Evolutionary conservation across 2,113 vertebrate genomes (phyloP).

Genomic region (Triplophysa dalaica): DNA sequence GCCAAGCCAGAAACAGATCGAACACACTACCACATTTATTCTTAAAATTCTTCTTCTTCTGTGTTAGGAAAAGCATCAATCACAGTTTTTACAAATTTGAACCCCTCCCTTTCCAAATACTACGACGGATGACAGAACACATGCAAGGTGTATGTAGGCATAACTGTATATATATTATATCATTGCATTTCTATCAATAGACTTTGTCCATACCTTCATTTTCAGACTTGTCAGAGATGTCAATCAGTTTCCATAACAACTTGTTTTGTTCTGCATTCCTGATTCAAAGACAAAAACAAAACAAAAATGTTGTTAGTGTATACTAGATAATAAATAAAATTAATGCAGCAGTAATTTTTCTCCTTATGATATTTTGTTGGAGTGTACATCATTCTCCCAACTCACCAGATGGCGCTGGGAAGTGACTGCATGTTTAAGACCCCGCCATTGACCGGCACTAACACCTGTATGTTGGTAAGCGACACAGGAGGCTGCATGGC

Average conservation of each 20-base stretch:
- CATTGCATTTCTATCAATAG: too few species aligned
- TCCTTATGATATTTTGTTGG: background rate
- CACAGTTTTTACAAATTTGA: too few species aligned
- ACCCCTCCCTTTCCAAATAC: too few species aligned
- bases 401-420: conserved; percentile 89
- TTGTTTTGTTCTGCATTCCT: conserved; percentile 97
- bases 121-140: too few species aligned
- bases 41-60: too few species aligned
- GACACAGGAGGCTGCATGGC: conserved; percentile 83
- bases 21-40: too few species aligned
- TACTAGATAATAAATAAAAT: background rate
- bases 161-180: too few species aligned
- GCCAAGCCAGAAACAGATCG: too few species aligned
- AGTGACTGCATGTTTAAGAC: conserved; percentile 92
- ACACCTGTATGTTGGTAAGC: conserved; percentile 87
- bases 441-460: conserved; percentile 90
- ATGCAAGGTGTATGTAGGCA: too few species aligned
- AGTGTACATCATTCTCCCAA: background rate
- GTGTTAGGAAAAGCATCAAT: too few species aligned
- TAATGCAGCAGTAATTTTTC: background rate
- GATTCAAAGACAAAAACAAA: conserved; percentile 32
- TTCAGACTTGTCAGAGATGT: conserved; percentile 94
- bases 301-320: background rate
- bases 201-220: conserved; percentile 84
- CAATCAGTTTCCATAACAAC: conserved; percentile 91